Conservation (phyloP, 2,888 invertebrate genomes). For the Seira sanloemensis region DNA sequence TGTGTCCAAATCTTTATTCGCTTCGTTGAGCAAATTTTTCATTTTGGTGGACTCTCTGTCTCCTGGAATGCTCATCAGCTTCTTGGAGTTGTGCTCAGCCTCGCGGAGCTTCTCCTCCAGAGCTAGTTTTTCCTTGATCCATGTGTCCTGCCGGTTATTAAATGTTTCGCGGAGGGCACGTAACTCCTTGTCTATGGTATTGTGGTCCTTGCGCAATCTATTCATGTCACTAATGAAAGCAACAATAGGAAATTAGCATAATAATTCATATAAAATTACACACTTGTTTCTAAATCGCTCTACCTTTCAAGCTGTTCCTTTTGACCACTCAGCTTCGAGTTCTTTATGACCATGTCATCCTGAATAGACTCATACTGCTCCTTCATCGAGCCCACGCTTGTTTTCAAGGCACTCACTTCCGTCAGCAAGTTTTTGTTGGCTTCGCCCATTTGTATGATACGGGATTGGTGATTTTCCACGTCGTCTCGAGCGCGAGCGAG, state of each 20-base stretch:
- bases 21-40: slow-evolving; percentile 84
- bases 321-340: slow-evolving; percentile 87
- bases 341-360: slow-evolving; percentile 89
- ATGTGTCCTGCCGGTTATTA: slow-evolving; percentile 82
- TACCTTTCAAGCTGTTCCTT: slow-evolving; percentile 87
- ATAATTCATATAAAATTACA: too few relatives aligned
- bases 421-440: slow-evolving; percentile 68
- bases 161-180: slow-evolving; percentile 81
- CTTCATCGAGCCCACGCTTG: slow-evolving; percentile 78
- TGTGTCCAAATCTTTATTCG: slow-evolving; percentile 84
- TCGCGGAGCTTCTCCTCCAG: slow-evolving; percentile 78
- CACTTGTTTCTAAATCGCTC: too few relatives aligned
- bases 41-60: slow-evolving; percentile 77
- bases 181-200: slow-evolving; percentile 81
- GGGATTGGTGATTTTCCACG: slow-evolving; percentile 80
- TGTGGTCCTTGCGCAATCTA: slow-evolving; percentile 81
- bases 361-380: slow-evolving; percentile 88
- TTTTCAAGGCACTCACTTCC: slow-evolving; percentile 69
- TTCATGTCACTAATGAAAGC: slow-evolving; percentile 75
- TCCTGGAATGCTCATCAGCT: slow-evolving; percentile 72
- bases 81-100: slow-evolving; percentile 74
- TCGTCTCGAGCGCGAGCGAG: slow-evolving; percentile 83
- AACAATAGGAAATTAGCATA: too few relatives aligned
- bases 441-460: slow-evolving; percentile 68
- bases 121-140: slow-evolving; percentile 85